Base-by-base conservation (phyloP, 2,113 vertebrate genomes). In the Tachuris rubrigastra region DNA sequence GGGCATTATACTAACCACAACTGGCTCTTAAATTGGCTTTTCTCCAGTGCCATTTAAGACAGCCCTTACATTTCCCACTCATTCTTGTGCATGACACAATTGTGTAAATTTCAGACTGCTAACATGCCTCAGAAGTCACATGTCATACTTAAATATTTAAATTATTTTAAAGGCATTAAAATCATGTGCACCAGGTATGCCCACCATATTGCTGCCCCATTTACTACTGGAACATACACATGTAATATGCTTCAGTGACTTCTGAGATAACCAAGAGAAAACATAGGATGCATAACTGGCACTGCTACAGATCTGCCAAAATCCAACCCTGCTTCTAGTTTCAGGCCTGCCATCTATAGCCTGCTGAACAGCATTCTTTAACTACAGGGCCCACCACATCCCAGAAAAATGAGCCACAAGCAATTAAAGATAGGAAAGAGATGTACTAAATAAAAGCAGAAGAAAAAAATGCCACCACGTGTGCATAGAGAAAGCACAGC, bases 401-500 rank as follows among this genome's bases (percentile, higher is more conserved):
- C 58, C 27, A 84, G 56, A 30, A 55, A 83, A 78, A 69, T 1
- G 31, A 93, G 81, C 85, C 47, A 24, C 10, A 22, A 47, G 79
- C 16, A 79, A 46, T 63, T 63, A 63, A 58, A 94, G 91, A 76
- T 67, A 72, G 30, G 18, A 72, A 33, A 87, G 67, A 67, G 53
- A 76, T 71, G 96, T 37, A 84, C 63, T 55, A 73, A 96, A 75
- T 66, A 94, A 75, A 49, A 95, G 82, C n/a, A 49, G 87, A 89
- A 88, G 76, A 1, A 60, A 1, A 60, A 72, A 92, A 83, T 71
- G 62, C 41, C 33, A 42, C 42, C 41, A 85, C 35, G 25, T 16
- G 79, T 81, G 83, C 49, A 74, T 9, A 62, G 93, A 93, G 80
- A 84, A 92, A 95, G 83, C 30, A 42, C 78, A 95, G 83, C 96